A percentile compares a stretch with the other conserved stretches of the same genome.
Conservation (phyloP, 2,888 invertebrate species). For the Harpalus rufipes region DNA sequence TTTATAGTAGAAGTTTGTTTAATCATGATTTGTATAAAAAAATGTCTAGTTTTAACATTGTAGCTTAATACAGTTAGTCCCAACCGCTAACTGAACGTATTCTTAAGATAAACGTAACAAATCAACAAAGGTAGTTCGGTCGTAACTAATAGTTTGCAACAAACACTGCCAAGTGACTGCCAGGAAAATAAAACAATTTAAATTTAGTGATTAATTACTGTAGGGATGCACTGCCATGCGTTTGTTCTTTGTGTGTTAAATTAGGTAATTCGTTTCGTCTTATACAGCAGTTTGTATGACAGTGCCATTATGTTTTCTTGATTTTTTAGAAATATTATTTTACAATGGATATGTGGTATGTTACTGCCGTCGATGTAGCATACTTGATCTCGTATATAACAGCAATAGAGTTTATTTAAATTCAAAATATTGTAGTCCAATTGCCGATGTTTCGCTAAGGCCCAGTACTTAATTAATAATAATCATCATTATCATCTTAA, state of each 20-base stretch:
- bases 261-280: constrained; percentile 62
- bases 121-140: constrained; percentile 65
- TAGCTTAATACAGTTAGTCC: constrained; percentile 62
- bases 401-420: constrained; percentile 56
- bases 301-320: constrained; percentile 63
- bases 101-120: constrained; percentile 66
- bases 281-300: constrained; percentile 62
- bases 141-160: constrained; percentile 68
- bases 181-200: constrained; percentile 68
- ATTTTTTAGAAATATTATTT: constrained; percentile 42
- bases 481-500: constrained; percentile 34
- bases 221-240: constrained; percentile 63
- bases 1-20: constrained; percentile 52
- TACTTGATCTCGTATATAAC: constrained; percentile 65
- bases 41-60: constrained; percentile 60
- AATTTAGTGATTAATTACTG: constrained; percentile 70
- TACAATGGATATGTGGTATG: constrained; percentile 61
- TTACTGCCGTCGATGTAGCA: constrained; percentile 50
- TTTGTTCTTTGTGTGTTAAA: constrained; percentile 56
- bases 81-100: constrained; percentile 58
- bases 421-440: constrained; percentile 45
- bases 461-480: constrained; percentile 52
- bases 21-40: constrained; percentile 61
- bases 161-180: constrained; percentile 72
- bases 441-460: constrained; percentile 53